phyloP scores from a whole-genome alignment of 1,140 invertebrate genomes.

The Conus betulinus region DNA sequence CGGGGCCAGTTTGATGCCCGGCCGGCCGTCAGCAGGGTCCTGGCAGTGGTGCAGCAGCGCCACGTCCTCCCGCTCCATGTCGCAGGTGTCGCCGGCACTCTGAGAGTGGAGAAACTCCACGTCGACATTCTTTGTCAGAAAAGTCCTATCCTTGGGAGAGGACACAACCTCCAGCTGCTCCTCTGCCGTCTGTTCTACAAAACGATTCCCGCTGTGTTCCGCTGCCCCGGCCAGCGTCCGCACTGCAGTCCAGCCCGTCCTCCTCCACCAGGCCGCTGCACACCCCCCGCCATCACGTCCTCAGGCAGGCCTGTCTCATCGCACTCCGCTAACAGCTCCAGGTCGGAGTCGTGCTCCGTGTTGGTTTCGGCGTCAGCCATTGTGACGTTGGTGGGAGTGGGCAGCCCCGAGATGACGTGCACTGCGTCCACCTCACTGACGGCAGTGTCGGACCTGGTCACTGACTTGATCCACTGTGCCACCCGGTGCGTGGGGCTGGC shows the following conservation, averaged over 20 bases:
- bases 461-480: slow-evolving; percentile 70
- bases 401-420: not conserved
- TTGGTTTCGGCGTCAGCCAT: slow-evolving; percentile 55
- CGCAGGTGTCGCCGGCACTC: slow-evolving; percentile 40
- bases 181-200: slow-evolving; percentile 73
- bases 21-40: not conserved
- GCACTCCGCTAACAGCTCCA: slow-evolving; percentile 49
- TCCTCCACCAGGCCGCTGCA: not conserved
- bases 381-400: slow-evolving; percentile 13
- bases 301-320: slow-evolving; percentile 23
- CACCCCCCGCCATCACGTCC: slow-evolving; percentile 26
- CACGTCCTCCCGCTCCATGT: slow-evolving; percentile 40
- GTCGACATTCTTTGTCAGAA: slow-evolving; percentile 58
- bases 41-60: slow-evolving; percentile 40
- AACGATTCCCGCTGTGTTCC: slow-evolving; percentile 24
- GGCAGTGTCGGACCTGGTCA: slow-evolving; percentile 45
- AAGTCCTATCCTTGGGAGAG: slow-evolving; percentile 42
- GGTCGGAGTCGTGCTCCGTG: slow-evolving; percentile 57
- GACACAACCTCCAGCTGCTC: slow-evolving; percentile 63
- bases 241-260: not conserved
- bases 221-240: not conserved
- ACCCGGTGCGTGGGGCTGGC: slow-evolving; percentile 65
- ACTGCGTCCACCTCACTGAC: not conserved
- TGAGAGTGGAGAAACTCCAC: slow-evolving; percentile 69
- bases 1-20: slow-evolving; percentile 29